These are phyloP conservation scores for Listrodromus nycthemerus DNA, from an alignment of 2,888 invertebrate genomes.

Conservation along the genomic window DNA sequence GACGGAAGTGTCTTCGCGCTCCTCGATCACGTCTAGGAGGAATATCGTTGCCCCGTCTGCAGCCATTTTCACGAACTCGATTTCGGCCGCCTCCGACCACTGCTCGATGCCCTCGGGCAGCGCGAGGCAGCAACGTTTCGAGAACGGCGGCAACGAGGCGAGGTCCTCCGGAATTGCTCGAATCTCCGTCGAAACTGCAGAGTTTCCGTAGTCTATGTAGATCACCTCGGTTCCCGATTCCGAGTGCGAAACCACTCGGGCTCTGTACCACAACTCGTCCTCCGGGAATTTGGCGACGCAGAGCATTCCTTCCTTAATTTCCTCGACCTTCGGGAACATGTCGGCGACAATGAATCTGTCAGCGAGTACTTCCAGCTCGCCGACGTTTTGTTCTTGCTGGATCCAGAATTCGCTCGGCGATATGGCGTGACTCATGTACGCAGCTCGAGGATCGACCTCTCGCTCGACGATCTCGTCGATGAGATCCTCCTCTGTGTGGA, in stretches of 20 bases:
- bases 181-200: constrained; percentile 87
- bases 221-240: constrained; percentile 87
- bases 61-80: constrained; percentile 81
- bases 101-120: constrained; percentile 84
- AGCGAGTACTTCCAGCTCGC: constrained; percentile 87
- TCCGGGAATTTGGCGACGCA: constrained; percentile 89
- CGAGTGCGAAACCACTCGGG: constrained; percentile 87
- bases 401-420: constrained; percentile 91
- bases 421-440: constrained; percentile 89
- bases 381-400: constrained; percentile 88
- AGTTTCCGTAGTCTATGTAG: constrained; percentile 90
- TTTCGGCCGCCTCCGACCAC: constrained; percentile 83
- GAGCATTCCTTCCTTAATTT: constrained; percentile 87
- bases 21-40: constrained; percentile 85
- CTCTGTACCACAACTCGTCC: constrained; percentile 89
- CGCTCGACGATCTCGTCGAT: constrained; percentile 77
- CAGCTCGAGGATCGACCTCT: constrained; percentile 85
- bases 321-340: constrained; percentile 85
- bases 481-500: constrained; percentile 73
- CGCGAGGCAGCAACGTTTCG: constrained; percentile 88
- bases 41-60: constrained; percentile 85
- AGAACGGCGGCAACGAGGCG: constrained; percentile 86
- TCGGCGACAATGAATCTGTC: constrained; percentile 86
- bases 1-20: constrained; percentile 87
- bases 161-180: constrained; percentile 88